Evolutionary conservation across 2,888 invertebrate genomes (phyloP), one percentile per base, ranked within the genome.

Genomic region (Autographa pulchrina): DNA sequence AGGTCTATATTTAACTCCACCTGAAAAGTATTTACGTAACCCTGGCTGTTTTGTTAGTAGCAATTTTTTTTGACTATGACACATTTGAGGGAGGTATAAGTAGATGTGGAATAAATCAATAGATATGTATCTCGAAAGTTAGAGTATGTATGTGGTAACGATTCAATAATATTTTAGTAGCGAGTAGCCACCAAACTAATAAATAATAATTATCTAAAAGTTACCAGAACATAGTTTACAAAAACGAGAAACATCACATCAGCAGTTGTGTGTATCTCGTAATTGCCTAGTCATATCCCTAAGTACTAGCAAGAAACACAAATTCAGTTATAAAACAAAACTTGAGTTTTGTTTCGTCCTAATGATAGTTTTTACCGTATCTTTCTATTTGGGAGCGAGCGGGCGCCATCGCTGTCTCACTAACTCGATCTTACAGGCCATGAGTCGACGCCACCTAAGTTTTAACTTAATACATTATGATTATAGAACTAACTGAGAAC

Each of bases 281-380:
- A 48, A 73, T 67, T 20, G 58, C 16, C 65, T 64, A 69, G 41
- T 76, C 74, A 66, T 70, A 54, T 18, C 64, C 14, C 43, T 68
- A 72, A 77, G 59, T 64, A 66, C 63, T 61, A 0, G n/a, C 13
- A 68, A 76, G 75, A 81, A 76, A 80, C 65, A 65, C 58, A 68
- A 63, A 77, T 71, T 65, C 32, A 71, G 63, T 72, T 74, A 69
- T 65, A 77, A 65, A 74, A 74, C 38, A 72, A 75, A 75, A 82
- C 74, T 66, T 84, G 54, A 78, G 72, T 81, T 75, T 60, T 63
- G 68, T 69, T 14, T 68, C 75, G 74, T 70, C 81, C 76, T 89
- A 91, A 91, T 89, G 89, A 86, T 84, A 89, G 85, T 89, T 88
- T 73, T 85, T 82, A 81, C 77, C 86, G 86, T 91, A 89, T 85